A percentile compares a stretch with the other conserved stretches of the same genome.
Conservation (phyloP, 2,888 invertebrate species). For the Argynnis bischoffii region DNA sequence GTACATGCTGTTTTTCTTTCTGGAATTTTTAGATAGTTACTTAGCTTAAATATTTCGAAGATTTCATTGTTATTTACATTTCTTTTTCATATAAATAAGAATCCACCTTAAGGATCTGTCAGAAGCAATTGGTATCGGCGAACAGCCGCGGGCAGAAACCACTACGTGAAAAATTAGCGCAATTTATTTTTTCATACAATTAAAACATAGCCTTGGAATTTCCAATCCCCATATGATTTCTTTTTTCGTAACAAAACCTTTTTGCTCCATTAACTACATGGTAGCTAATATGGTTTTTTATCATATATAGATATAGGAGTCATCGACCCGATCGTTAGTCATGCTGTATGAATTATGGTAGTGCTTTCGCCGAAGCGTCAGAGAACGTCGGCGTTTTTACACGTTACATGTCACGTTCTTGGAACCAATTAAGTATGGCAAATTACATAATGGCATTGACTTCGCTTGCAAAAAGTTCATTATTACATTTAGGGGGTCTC, state of each 20-base stretch:
- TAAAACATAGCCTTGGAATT: slow-evolving; percentile 19
- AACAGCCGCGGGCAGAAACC: slow-evolving; percentile 12
- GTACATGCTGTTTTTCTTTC: no score
- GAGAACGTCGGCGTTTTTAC: slow-evolving; percentile 28
- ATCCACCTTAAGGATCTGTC: background rate
- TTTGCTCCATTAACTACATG: slow-evolving; percentile 31
- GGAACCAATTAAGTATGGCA: slow-evolving; percentile 37
- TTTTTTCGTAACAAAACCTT: slow-evolving; percentile 23
- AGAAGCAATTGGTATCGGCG: slow-evolving; percentile 13
- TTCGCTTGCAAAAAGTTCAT: slow-evolving; percentile 13
- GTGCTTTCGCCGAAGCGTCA: slow-evolving; percentile 38
- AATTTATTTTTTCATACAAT: slow-evolving; percentile 15
- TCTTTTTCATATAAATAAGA: no score
- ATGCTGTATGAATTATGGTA: slow-evolving; percentile 39
- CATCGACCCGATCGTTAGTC: slow-evolving; percentile 41
- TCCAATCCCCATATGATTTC: slow-evolving; percentile 21
- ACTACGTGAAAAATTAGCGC: slow-evolving; percentile 20
- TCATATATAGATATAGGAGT: slow-evolving; percentile 18
- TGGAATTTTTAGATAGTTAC: no score
- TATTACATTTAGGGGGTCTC: slow-evolving; percentile 17
- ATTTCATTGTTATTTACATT: no score
- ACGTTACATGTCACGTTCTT: slow-evolving; percentile 37
- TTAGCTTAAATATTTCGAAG: no score
- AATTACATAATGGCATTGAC: slow-evolving; percentile 38
- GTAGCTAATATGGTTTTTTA: slow-evolving; percentile 28